Evolutionary conservation across 2,113 vertebrate species (phyloP).

Genomic region (Charina bottae): DNA sequence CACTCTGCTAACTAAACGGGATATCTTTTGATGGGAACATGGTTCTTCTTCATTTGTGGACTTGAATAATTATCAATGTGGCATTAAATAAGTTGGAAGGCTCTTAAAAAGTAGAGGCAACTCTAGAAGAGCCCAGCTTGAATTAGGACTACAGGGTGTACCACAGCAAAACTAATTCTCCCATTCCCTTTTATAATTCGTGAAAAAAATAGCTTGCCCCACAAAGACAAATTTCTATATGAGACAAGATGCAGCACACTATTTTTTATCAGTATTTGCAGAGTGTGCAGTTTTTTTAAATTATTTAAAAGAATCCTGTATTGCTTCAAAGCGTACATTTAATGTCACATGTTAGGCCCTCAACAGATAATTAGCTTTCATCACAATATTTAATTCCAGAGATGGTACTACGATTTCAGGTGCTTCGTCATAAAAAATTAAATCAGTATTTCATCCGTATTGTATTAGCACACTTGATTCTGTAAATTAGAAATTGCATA

Average conservation of each 20-base stretch:
- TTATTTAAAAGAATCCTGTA: background rate
- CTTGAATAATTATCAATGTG: background rate
- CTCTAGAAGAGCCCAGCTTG: background rate
- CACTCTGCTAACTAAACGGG: background rate
- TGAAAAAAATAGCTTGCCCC: background rate
- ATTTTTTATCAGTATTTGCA: background rate
- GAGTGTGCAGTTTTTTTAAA: background rate
- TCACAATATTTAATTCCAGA: background rate
- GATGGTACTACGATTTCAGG: background rate
- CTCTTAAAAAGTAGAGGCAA: background rate
- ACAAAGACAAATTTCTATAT: background rate
- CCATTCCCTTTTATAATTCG: background rate
- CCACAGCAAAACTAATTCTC: background rate
- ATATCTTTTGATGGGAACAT: background rate
- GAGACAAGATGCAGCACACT: background rate
- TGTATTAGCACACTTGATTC: background rate
- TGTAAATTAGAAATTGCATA: background rate
- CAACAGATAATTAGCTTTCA: background rate
- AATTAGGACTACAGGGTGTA: background rate
- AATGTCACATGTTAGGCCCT: background rate
- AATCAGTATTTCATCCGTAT: background rate
- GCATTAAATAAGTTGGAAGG: background rate
- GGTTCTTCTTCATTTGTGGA: background rate
- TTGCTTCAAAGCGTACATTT: background rate
- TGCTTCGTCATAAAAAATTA: constrained; percentile 2